Percentiles rank a stretch among this genome's conserved stretches.
phyloP scores from a whole-genome alignment of 1,140 invertebrate species.

The Bombus superbus region DNA sequence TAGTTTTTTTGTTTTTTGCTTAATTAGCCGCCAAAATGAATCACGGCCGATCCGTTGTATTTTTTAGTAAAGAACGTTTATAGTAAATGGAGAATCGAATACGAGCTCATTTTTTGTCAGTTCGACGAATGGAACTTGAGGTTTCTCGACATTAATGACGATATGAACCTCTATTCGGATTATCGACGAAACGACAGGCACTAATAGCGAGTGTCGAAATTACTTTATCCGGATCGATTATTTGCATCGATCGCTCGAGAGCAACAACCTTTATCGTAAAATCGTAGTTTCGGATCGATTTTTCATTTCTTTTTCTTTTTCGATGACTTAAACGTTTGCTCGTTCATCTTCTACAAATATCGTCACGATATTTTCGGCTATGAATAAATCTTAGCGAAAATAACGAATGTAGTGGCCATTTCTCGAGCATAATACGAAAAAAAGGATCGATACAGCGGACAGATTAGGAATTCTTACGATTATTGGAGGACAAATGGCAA shows the following conservation, averaged over 20 bases:
- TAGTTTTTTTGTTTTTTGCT: background rate
- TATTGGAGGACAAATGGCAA: slow-evolving; percentile 55
- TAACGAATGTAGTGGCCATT: slow-evolving; percentile 13
- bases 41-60: slow-evolving; percentile 19
- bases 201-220: slow-evolving; percentile 53
- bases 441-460: slow-evolving; percentile 52
- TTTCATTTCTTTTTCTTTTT: background rate
- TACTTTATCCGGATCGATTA: slow-evolving; percentile 34
- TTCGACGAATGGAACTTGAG: slow-evolving; percentile 22
- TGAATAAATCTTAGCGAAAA: slow-evolving; percentile 11
- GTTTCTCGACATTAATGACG: slow-evolving; percentile 11
- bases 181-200: slow-evolving; percentile 50
- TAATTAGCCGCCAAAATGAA: slow-evolving; percentile 59
- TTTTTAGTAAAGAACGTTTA: slow-evolving; percentile 65
- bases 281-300: background rate
- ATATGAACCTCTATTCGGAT: slow-evolving; percentile 4
- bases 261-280: slow-evolving; percentile 10
- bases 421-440: slow-evolving; percentile 9
- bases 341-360: background rate
- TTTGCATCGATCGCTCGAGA: slow-evolving; percentile 22
- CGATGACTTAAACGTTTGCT: slow-evolving; percentile 10
- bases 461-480: slow-evolving; percentile 53
- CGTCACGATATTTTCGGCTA: background rate
- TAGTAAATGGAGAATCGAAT: slow-evolving; percentile 66
- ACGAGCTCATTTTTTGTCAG: slow-evolving; percentile 45